Evolutionary conservation across 2,113 vertebrate genomes (phyloP).

Genomic region (Crotalus helleri): DNA sequence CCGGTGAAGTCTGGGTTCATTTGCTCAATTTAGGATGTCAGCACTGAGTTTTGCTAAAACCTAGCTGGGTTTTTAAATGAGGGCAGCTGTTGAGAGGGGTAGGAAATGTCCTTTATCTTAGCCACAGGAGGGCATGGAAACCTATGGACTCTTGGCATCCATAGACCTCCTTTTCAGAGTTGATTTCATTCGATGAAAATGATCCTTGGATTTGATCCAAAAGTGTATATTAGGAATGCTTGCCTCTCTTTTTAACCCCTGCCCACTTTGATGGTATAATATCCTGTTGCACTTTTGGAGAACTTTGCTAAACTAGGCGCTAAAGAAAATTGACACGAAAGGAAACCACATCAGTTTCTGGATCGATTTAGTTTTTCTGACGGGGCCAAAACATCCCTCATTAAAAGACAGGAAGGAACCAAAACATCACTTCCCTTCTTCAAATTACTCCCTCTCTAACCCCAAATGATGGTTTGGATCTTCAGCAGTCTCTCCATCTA

Average conservation of each 20-base stretch:
- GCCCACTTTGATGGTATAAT: constrained; percentile 71
- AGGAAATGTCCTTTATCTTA: constrained; percentile 77
- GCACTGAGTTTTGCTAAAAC: constrained; percentile 74
- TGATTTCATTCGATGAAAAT: constrained; percentile 11
- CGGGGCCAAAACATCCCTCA: constrained; percentile 72
- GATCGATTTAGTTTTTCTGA: constrained; percentile 62
- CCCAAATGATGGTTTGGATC: constrained; percentile 42
- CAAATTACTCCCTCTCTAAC: neutral
- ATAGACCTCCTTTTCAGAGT: constrained; percentile 69
- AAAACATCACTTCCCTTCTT: neutral
- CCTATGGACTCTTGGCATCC: constrained; percentile 71
- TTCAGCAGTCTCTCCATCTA: neutral
- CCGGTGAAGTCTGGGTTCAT: constrained; percentile 71
- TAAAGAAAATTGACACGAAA: constrained; percentile 74
- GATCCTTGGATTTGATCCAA: constrained; percentile 65
- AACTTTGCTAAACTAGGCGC: constrained; percentile 69
- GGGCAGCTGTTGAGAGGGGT: constrained; percentile 65
- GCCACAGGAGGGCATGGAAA: constrained; percentile 76
- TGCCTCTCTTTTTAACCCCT: constrained; percentile 54
- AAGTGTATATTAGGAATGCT: constrained; percentile 73
- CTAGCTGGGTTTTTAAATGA: constrained; percentile 68
- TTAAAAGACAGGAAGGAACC: constrained; percentile 42
- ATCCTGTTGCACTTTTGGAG: constrained; percentile 75
- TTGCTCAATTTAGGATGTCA: constrained; percentile 80
- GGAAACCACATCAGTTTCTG: constrained; percentile 73